A percentile compares a stretch with the other conserved stretches of the same genome.
Conservation (phyloP, 2,113 vertebrate species). For the Neogale vison region DNA sequence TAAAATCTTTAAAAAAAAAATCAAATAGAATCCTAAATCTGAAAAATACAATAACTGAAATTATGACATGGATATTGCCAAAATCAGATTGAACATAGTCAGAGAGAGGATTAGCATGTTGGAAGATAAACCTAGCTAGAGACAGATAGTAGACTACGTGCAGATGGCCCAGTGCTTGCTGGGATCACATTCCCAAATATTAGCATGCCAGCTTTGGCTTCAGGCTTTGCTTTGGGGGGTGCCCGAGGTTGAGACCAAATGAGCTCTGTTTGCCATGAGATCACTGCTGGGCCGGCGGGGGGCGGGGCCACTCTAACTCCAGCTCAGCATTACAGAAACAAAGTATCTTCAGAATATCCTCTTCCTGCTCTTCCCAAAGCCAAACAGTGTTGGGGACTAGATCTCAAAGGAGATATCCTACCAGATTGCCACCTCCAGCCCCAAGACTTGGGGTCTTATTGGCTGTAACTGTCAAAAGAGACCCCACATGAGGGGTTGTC, state of each 20-base stretch:
- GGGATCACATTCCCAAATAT: not conserved
- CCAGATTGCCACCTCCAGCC: not conserved
- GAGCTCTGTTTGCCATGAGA: not conserved
- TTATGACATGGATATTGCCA: not conserved
- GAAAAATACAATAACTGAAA: not conserved
- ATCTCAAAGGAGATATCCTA: not conserved
- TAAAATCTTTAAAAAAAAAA: no score
- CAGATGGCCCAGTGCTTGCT: not conserved
- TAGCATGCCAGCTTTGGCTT: not conserved
- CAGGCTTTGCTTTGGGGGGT: not conserved
- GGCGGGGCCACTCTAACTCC: rapidly evolving
- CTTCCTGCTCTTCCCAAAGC: not conserved
- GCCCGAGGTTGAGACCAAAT: not conserved
- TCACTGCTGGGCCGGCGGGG: not conserved
- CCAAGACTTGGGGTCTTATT: not conserved
- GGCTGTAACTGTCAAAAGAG: not conserved
- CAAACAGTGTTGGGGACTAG: not conserved
- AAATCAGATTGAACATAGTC: not conserved
- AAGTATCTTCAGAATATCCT: not conserved
- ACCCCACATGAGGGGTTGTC: not conserved
- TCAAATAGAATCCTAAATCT: not conserved
- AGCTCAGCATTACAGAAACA: not conserved
- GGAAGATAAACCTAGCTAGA: not conserved
- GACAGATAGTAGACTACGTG: not conserved
- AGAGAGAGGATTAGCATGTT: not conserved